phyloP scores from a whole-genome alignment of 2,113 vertebrate species.

The Esox niger region DNA sequence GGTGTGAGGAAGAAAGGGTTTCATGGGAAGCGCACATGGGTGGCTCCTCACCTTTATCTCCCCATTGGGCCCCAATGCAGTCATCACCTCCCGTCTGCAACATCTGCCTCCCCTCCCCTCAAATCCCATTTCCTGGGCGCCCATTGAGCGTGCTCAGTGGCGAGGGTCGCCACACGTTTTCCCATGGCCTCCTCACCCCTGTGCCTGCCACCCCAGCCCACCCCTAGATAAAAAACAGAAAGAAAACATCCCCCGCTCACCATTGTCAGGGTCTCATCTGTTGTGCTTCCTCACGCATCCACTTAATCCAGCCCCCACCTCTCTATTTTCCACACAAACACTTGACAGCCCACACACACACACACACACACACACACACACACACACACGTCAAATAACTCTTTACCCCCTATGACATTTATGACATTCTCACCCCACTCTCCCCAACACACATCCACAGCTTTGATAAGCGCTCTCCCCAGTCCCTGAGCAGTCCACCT shows the following conservation, averaged over 20 bases:
- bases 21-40: constrained; percentile 18
- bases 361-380: neutral
- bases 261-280: constrained; percentile 40
- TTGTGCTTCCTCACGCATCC: constrained; percentile 22
- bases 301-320: constrained; percentile 17
- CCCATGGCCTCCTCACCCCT: constrained; percentile 45
- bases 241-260: neutral
- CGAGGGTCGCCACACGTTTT: constrained; percentile 21
- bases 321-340: neutral
- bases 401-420: too few species aligned
- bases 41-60: constrained; percentile 19
- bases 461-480: too few species aligned
- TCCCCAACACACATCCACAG: too few species aligned
- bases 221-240: neutral
- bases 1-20: constrained; percentile 1
- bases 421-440: too few species aligned
- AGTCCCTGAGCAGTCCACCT: too few species aligned
- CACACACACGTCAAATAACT: too few species aligned
- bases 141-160: constrained; percentile 29
- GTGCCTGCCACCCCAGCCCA: constrained; percentile 28
- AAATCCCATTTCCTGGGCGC: constrained; percentile 46
- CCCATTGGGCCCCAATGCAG: constrained; percentile 35
- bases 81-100: constrained; percentile 34
- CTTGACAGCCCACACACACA: neutral
- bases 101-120: constrained; percentile 30